Evolutionary conservation across 2,113 vertebrate species (phyloP), one percentile per base, ranked within the genome.

Genomic region (Oceanites oceanicus): DNA sequence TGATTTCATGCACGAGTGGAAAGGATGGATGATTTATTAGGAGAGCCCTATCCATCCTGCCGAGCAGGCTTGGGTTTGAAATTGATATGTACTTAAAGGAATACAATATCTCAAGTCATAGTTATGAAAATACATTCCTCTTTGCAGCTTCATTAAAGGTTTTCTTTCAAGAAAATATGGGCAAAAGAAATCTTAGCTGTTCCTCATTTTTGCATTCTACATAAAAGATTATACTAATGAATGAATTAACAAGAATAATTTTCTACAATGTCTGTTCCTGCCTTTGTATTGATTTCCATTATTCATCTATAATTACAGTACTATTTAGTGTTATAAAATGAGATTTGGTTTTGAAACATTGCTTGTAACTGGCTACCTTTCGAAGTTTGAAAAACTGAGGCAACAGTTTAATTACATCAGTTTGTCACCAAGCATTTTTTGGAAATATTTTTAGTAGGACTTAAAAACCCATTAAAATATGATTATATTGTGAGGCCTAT

Each of bases 21-120:
- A 96, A 92, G 62, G 78, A 86, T 67, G 52, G 84, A 96, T 94
- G 75, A 94, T 97, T 97, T 97, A 92, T 96, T 94, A 94, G 25
- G 58, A 86, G 61, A 63, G 61, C 61, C 47, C 22, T 82, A 67
- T 91, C 94, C 86, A 94, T 95, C 73, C 50, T 94, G 32, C 62
- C 5, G 18, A 77, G 73, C 36, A 84, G 86, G 56, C 59, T 71
- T 80, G 65, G 45, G 36, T 81, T 92, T 92, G 76, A 93, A 94
- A 93, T 95, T 92, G 68, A 91, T 96, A 93, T 55, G 70, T 93
- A 85, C 91, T 95, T 95, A 94, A 93, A 78, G 82, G 84, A 96
- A 95, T 88, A 73, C 76, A 86, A 20, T 92, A 87, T 94, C 93
- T 96, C 84, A 74, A 36, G 73, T 87, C 70, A 86, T 40, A 94